Evolutionary conservation across 2,797 vertebrate genomes (phyloP), one percentile per base, ranked within the genome.

Genomic region (Smutsia gigantea): DNA sequence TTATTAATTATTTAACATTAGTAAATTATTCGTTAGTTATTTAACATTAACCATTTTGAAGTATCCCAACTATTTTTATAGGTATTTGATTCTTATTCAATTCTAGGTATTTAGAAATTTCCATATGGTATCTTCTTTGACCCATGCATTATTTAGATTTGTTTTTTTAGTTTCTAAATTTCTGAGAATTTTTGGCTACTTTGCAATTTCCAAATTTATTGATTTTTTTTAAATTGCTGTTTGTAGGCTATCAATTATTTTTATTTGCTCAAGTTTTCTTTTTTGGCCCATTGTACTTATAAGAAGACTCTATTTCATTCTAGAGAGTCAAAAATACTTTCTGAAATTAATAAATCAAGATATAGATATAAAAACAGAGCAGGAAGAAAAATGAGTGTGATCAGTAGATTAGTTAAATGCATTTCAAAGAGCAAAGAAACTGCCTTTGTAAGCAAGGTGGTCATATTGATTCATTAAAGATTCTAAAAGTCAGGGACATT

Each of bases 341-440:
- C 49, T 53, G 57, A 83, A 49, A 29, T 66, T 75, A 87, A 19
- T 49, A 78, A 69, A 75, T 87, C 6, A 86, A 82, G 0, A 21
- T 46, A 31, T 5, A 74, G 5, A 46, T 78, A 21, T 66, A 88
- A 68, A 71, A 29, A 69, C 31, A 25, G 68, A 85, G n/a, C 21
- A 82, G 11, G 6, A 55, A 10, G 29, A 49, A 77, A 89, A 66
- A 49, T 75, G 4, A 34, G 1, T 61, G 7, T 61, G 19, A 39
- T 61, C 27, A 39, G 2, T 27, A 74, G 31, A 71, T 55, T 87
- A 83, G 19, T 72, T 78, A 74, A 89, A 39, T 74, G 4, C 10
- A 93, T 39, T 82, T 72, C n/a, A 84, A 92, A 87, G 59, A 85
- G 4, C n/a, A 74, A 90, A 23, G 29, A 87, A 86, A 64, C 29